phyloP scores from a whole-genome alignment of 1,140 invertebrate genomes.

The Neodiprion lecontei region DNA sequence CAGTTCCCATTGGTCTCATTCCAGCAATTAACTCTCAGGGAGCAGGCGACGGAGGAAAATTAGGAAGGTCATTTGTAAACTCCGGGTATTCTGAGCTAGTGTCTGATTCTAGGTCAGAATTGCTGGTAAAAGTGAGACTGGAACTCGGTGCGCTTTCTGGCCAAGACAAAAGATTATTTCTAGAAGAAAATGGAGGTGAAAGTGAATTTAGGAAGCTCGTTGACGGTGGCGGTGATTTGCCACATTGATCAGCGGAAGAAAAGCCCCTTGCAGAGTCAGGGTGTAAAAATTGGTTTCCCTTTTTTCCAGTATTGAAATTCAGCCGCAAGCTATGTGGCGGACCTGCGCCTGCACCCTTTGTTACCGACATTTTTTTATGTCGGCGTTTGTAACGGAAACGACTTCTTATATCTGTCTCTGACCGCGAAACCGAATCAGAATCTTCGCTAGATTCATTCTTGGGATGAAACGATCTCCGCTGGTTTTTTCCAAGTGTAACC shows the following conservation, averaged over 20 bases:
- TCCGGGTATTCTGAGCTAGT: slow-evolving; percentile 60
- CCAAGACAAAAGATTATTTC: slow-evolving; percentile 55
- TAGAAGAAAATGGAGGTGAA: slow-evolving; percentile 55
- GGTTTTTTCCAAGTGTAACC: slow-evolving; percentile 41
- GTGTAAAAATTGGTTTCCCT: slow-evolving; percentile 41
- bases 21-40: slow-evolving; percentile 38
- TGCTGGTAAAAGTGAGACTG: slow-evolving; percentile 58
- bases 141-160: slow-evolving; percentile 58
- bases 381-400: slow-evolving; percentile 48
- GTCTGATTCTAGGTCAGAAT: slow-evolving; percentile 57
- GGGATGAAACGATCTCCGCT: slow-evolving; percentile 53
- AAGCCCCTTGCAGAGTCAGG: slow-evolving; percentile 46
- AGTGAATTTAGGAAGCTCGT: slow-evolving; percentile 58
- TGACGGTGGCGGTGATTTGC: slow-evolving; percentile 57
- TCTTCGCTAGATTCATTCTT: slow-evolving; percentile 57
- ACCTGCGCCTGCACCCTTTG: not conserved
- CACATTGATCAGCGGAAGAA: slow-evolving; percentile 46
- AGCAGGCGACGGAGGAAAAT: slow-evolving; percentile 56
- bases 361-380: slow-evolving; percentile 39
- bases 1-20: not conserved
- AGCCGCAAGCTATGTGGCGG: slow-evolving; percentile 43
- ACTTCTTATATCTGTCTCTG: slow-evolving; percentile 55
- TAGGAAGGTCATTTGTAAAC: slow-evolving; percentile 54
- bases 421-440: slow-evolving; percentile 57
- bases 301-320: slow-evolving; percentile 48